Evolutionary conservation across 2,888 invertebrate genomes (phyloP).

Genomic region (Drosophila flavopinicola): DNA sequence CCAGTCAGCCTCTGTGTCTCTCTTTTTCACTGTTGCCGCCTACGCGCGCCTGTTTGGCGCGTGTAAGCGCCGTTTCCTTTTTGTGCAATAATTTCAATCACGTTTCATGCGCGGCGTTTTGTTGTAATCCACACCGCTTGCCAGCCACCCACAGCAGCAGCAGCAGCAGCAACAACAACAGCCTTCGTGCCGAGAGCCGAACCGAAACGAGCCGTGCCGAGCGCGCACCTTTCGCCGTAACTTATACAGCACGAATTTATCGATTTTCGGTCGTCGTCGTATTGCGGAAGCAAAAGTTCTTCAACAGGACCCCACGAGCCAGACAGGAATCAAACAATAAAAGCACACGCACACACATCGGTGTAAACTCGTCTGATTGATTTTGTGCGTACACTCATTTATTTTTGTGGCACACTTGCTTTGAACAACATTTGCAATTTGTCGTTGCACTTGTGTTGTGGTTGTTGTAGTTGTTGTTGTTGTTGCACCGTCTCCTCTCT

Average conservation of each 20-base stretch:
- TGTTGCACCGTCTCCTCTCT: slow-evolving; percentile 39
- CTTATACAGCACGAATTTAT: slow-evolving; percentile 83
- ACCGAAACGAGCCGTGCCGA: slow-evolving; percentile 39
- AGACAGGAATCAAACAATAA: slow-evolving; percentile 39
- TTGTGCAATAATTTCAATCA: slow-evolving; percentile 79
- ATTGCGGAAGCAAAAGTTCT: slow-evolving; percentile 75
- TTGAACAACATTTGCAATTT: slow-evolving; percentile 38
- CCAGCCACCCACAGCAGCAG: slow-evolving; percentile 42
- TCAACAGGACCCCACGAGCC: slow-evolving; percentile 54
- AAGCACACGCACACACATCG: slow-evolving; percentile 6
- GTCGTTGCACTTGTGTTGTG: slow-evolving; percentile 42
- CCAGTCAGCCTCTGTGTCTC: slow-evolving; percentile 13
- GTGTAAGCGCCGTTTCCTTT: slow-evolving; percentile 75
- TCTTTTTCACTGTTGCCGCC: slow-evolving; percentile 51
- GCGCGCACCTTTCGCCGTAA: slow-evolving; percentile 83
- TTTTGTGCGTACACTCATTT: slow-evolving; percentile 6
- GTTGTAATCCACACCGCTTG: slow-evolving; percentile 46
- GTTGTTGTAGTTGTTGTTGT: slow-evolving; percentile 13
- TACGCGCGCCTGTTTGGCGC: slow-evolving; percentile 65
- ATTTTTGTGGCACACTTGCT: slow-evolving; percentile 11
- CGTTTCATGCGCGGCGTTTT: slow-evolving; percentile 65
- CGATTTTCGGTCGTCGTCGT: slow-evolving; percentile 78
- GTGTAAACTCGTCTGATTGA: slow-evolving; percentile 8
- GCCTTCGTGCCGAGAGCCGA: slow-evolving; percentile 48
- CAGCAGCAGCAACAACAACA: slow-evolving; percentile 23